These are phyloP conservation scores for Sternotherus odoratus DNA, from an alignment of 2,797 vertebrate species.

Conservation along the genomic window DNA sequence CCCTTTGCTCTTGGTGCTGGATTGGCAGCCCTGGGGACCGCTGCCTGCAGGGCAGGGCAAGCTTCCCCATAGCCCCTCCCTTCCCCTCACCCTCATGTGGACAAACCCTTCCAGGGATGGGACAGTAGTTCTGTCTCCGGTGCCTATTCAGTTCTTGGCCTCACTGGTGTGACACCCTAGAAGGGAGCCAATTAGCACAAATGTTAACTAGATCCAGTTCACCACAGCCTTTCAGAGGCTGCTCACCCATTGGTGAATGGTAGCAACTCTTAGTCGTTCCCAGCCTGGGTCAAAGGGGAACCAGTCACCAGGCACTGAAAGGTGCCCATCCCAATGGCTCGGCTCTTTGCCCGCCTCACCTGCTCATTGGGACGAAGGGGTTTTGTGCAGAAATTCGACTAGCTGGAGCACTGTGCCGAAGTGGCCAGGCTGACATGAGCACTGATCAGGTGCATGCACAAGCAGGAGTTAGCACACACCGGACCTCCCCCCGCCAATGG, in stretches of 20 bases:
- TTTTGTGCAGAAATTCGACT: no score
- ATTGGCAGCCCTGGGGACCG: neutral
- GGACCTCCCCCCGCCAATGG: no score
- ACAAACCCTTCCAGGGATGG: neutral
- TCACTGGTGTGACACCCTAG: neutral
- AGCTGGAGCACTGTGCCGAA: no score
- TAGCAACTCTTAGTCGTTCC: neutral
- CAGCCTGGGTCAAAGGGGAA: no score
- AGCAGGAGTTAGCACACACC: neutral
- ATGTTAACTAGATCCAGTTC: neutral
- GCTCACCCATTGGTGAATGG: neutral
- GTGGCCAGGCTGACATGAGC: no score
- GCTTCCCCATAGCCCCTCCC: neutral
- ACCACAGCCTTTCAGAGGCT: neutral
- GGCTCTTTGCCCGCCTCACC: no score
- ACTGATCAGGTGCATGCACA: neutral
- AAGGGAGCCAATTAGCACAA: neutral
- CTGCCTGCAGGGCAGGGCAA: neutral
- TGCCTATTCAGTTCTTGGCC: neutral
- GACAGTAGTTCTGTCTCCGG: neutral
- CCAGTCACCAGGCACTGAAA: neutral
- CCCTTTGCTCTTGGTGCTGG: neutral
- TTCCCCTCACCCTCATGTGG: neutral
- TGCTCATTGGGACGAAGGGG: no score
- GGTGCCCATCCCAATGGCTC: no score